A percentile compares a stretch with the other conserved stretches of the same genome.
phyloP scores from a whole-genome alignment of 2,888 invertebrate species.

The Elysia crispata region DNA sequence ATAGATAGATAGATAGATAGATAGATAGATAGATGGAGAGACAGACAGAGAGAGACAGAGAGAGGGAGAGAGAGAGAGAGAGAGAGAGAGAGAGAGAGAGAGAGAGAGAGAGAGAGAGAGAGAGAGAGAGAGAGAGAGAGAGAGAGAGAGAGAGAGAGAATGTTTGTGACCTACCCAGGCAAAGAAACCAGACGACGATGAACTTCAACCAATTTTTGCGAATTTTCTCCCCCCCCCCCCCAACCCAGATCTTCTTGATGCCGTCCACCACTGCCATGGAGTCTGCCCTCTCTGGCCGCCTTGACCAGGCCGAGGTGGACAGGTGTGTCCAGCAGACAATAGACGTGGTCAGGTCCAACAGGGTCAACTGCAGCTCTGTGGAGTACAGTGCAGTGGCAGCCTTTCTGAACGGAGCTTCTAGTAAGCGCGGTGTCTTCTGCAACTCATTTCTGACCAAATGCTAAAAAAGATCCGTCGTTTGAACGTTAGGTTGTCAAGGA shows the following conservation, averaged over 20 bases:
- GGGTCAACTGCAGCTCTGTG: conserved; percentile 15
- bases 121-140: too few relatives aligned
- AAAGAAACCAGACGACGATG: too few relatives aligned
- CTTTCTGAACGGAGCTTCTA: conserved; percentile 11
- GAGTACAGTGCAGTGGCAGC: conserved; percentile 42
- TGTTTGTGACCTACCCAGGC: too few relatives aligned
- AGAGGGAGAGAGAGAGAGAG: conserved; percentile 31
- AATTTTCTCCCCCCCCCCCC: too few relatives aligned
- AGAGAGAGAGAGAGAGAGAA: too few relatives aligned
- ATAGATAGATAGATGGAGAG: conserved; percentile 13
- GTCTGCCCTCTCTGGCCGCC: neutral
- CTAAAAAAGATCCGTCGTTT: too few relatives aligned
- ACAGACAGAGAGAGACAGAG: conserved; percentile 20
- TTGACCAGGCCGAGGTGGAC: conserved; percentile 1
- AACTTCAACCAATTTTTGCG: too few relatives aligned
- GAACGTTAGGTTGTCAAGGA: too few relatives aligned
- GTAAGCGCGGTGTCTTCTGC: too few relatives aligned
- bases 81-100: conserved; percentile 7
- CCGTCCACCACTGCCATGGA: conserved; percentile 2
- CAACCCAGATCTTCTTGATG: conserved; percentile 30
- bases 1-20: conserved; percentile 9
- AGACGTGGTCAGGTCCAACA: conserved; percentile 13
- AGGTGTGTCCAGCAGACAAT: neutral
- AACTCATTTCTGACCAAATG: too few relatives aligned
- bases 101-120: too few relatives aligned